Conservation (phyloP, 2,113 vertebrate genomes). For the Isichthys henryi region DNA sequence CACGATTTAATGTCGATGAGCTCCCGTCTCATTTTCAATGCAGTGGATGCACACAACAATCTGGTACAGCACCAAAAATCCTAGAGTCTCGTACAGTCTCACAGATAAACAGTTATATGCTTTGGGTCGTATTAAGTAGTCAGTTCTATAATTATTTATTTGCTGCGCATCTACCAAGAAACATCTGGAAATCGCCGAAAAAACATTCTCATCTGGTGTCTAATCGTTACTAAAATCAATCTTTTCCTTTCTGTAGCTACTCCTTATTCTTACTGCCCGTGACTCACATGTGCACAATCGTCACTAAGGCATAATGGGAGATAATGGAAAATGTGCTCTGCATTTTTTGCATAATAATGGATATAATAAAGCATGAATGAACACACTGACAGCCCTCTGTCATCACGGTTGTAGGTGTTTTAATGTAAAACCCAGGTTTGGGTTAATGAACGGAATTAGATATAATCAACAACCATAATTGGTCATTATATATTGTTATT, state of each 20-base stretch:
- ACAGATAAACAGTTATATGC: not conserved
- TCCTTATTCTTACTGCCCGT: not conserved
- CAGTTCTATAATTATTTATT: not conserved
- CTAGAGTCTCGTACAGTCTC: not conserved
- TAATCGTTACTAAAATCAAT: not conserved
- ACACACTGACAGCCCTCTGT: conserved; percentile 1
- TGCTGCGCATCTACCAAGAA: not conserved
- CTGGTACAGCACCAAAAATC: not conserved
- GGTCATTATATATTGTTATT: conserved; percentile 7
- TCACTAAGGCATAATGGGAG: not conserved
- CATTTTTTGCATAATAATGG: not conserved
- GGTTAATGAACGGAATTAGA: not conserved
- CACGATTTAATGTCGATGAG: not conserved
- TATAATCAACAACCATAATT: conserved; percentile 14
- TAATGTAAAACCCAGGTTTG: not conserved
- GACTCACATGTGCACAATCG: not conserved
- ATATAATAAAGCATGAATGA: not conserved
- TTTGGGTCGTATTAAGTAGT: not conserved
- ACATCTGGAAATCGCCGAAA: not conserved
- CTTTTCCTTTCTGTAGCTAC: not conserved
- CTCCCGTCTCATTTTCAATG: not conserved
- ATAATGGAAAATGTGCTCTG: not conserved
- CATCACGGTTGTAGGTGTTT: conserved; percentile 1
- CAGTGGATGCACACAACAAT: not conserved
- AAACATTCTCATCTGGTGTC: not conserved